These are phyloP conservation scores for Spheniscus humboldti DNA, from an alignment of 2,797 vertebrate species.

Conservation along the genomic window DNA sequence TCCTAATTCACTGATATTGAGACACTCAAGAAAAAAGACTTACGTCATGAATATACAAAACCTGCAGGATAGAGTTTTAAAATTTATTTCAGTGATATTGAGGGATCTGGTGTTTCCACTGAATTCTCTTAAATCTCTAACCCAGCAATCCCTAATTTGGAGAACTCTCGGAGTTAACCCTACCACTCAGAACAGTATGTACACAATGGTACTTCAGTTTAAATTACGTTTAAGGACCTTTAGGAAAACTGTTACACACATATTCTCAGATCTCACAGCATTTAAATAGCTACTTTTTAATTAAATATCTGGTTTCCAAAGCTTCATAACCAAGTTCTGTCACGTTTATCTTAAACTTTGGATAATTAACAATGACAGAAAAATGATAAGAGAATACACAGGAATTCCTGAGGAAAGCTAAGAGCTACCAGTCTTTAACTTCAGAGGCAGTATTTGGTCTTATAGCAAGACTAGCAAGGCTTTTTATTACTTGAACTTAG, in stretches of 20 bases:
- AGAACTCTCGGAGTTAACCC: background rate
- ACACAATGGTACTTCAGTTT: background rate
- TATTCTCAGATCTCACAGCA: background rate
- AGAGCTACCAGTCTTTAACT: background rate
- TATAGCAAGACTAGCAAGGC: background rate
- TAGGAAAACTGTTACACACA: background rate
- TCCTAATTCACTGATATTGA: background rate
- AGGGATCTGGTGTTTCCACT: background rate
- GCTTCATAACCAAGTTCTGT: background rate
- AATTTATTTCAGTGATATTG: background rate
- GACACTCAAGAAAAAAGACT: background rate
- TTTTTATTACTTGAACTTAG: background rate
- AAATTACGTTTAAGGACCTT: background rate
- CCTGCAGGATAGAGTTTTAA: background rate
- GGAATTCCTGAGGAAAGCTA: background rate
- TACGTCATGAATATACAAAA: background rate
- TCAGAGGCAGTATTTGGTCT: background rate
- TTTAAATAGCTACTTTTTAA: background rate
- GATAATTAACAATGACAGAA: background rate
- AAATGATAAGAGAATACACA: background rate
- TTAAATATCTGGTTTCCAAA: background rate
- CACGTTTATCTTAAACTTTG: background rate
- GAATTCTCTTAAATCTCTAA: background rate
- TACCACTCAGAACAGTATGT: background rate
- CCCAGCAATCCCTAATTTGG: background rate